Base-by-base conservation (phyloP, 2,113 vertebrate genomes). In the Epinephelus fuscoguttatus region DNA sequence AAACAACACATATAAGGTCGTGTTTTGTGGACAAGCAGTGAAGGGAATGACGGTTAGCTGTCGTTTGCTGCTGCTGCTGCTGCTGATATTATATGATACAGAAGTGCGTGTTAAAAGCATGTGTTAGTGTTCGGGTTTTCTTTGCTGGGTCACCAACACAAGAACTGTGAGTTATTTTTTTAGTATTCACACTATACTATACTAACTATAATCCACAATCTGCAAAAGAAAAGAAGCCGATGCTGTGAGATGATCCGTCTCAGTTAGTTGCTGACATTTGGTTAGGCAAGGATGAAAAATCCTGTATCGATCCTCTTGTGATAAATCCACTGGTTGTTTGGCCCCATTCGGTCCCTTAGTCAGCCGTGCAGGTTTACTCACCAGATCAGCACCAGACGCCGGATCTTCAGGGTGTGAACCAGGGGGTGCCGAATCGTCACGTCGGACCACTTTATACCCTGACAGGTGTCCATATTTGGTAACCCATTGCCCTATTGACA, bases 401-500 rank as follows among this genome's bases (percentile, higher is more conserved):
- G 80, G 73, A 75, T 50, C 88, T 89, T 91, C 90, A 93, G 75
- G 62, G 83, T 57, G 82, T 69, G 75, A 91, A 89, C 87, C 88
- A 76, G 89, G 87, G 10, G 90, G 93, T 96, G 60, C 63, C 6
- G 78, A 40, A 82, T 45, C 25, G 47, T 69, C 68, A 84, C 23
- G 49, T 57, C 83, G 21, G 63, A 19, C 59, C 79, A 64, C 87
- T 96, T 96, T 96, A 96, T 96, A 96, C 50, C 57, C 90, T 3
- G 52, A 78, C 10, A 63, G 75, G 71, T 52, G 73, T 84, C 96
- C 96, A 95, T 97, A 97, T 97, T 97, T 97, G 96, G 97, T 95
- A 88, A 87, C 89, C 88, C 84, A 88, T 92, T 86, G 92, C 95
- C 82, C 91, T 93, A 88, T 92, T 89, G 93, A 95, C 89, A 93